A percentile compares a stretch with the other conserved stretches of the same genome.
These are phyloP conservation scores for Rhingia rostrata DNA, from an alignment of 2,888 invertebrate species.

Conservation along the genomic window DNA sequence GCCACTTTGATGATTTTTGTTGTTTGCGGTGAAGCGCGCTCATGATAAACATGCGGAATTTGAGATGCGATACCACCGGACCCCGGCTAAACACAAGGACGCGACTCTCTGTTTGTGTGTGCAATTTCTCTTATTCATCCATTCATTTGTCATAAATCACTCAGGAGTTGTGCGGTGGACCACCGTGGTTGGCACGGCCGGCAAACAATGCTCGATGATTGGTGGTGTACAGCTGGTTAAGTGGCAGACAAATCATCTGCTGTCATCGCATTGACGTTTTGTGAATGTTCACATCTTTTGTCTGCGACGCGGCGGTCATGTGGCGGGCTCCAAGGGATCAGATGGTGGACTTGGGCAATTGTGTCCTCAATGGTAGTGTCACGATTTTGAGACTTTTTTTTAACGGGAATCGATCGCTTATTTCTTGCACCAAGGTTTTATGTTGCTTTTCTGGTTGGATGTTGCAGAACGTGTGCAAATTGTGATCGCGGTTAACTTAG, in stretches of 20 bases:
- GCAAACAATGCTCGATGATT: slow-evolving; percentile 52
- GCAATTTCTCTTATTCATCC: slow-evolving; percentile 65
- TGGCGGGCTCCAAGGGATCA: slow-evolving; percentile 31
- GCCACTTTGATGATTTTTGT: slow-evolving; percentile 62
- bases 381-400: slow-evolving; percentile 53
- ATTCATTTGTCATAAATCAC: slow-evolving; percentile 74
- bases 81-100: slow-evolving; percentile 30
- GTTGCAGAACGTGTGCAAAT: no score
- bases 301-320: background rate
- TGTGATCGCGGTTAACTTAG: no score
- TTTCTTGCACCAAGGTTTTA: background rate
- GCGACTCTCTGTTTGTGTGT: slow-evolving; percentile 14
- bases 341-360: slow-evolving; percentile 46
- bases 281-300: slow-evolving; percentile 67
- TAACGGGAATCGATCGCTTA: background rate
- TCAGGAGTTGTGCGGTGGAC: slow-evolving; percentile 64
- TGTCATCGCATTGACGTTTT: slow-evolving; percentile 72
- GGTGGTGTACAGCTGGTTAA: slow-evolving; percentile 65
- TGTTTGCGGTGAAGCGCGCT: slow-evolving; percentile 19
- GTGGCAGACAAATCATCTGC: slow-evolving; percentile 72
- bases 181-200: slow-evolving; percentile 50
- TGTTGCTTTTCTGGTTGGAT: background rate
- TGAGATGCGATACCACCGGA: slow-evolving; percentile 53
- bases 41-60: slow-evolving; percentile 59
- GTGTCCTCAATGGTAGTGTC: slow-evolving; percentile 51